phyloP scores from a whole-genome alignment of 2,797 vertebrate species.

The Malacoraja senta region DNA sequence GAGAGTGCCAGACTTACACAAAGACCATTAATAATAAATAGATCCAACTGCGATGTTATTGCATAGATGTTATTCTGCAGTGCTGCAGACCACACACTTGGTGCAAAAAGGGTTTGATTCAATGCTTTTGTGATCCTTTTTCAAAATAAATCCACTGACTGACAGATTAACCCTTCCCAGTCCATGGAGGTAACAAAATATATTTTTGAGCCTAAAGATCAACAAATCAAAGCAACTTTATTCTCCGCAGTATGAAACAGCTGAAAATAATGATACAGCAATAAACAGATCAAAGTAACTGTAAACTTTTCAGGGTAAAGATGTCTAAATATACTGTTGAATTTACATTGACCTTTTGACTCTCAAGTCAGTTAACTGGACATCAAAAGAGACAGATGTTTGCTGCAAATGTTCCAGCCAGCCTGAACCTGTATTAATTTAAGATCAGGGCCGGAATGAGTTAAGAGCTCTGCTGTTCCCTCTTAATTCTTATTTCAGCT shows the following conservation, averaged over 20 bases:
- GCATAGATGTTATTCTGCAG: constrained; percentile 30
- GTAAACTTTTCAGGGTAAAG: constrained; percentile 34
- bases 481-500: constrained; percentile 27
- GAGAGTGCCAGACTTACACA: constrained; percentile 18
- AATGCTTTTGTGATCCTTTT: background rate
- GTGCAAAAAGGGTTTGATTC: constrained; percentile 31
- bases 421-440: constrained; percentile 25
- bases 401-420: constrained; percentile 28
- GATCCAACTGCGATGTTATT: constrained; percentile 35
- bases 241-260: constrained; percentile 10
- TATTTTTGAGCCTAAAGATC: constrained; percentile 20
- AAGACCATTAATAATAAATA: constrained; percentile 34
- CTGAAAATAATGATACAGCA: constrained; percentile 37
- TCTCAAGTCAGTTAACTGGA: constrained; percentile 31
- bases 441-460: constrained; percentile 27
- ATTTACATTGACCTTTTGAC: constrained; percentile 31
- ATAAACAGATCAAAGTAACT: constrained; percentile 38
- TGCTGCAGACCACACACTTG: constrained; percentile 33
- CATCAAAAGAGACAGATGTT: constrained; percentile 33
- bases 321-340: constrained; percentile 30
- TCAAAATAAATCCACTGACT: constrained; percentile 34
- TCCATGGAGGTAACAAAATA: constrained; percentile 1
- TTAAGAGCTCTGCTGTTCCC: constrained; percentile 29
- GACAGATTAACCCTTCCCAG: constrained; percentile 27
- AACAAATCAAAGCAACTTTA: constrained; percentile 26